A percentile compares a stretch with the other conserved stretches of the same genome.
phyloP scores from a whole-genome alignment of 2,888 invertebrate species.

The Hartigia nigra region DNA sequence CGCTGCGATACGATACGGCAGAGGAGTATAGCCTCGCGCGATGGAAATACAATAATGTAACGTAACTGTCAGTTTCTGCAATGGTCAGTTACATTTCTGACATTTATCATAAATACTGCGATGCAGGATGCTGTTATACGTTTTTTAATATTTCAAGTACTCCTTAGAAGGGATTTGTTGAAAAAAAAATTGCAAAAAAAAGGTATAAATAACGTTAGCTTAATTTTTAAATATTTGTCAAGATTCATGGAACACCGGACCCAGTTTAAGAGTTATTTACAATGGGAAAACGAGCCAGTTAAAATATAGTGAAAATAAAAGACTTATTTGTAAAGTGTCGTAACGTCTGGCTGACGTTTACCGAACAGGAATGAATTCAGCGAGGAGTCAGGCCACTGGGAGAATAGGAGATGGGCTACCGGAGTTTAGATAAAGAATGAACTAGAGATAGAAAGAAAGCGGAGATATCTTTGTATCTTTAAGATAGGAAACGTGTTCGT shows the following conservation, averaged over 20 bases:
- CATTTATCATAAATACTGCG: neutral
- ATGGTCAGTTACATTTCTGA: neutral
- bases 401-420: neutral
- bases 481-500: neutral
- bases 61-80: conserved; percentile 1
- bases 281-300: neutral
- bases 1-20: neutral
- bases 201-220: neutral
- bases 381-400: neutral
- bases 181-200: neutral
- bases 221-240: neutral
- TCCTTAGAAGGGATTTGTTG: neutral
- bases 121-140: neutral
- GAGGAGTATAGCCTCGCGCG: conserved; percentile 2
- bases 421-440: neutral
- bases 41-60: neutral
- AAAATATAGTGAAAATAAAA: neutral
- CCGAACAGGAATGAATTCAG: neutral
- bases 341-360: neutral
- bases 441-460: neutral
- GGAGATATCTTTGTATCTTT: neutral
- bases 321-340: conserved; percentile 9
- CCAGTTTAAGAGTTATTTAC: neutral
- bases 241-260: neutral
- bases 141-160: neutral